phyloP scores from a whole-genome alignment of 2,113 vertebrate species.

The Arvicanthis niloticus region DNA sequence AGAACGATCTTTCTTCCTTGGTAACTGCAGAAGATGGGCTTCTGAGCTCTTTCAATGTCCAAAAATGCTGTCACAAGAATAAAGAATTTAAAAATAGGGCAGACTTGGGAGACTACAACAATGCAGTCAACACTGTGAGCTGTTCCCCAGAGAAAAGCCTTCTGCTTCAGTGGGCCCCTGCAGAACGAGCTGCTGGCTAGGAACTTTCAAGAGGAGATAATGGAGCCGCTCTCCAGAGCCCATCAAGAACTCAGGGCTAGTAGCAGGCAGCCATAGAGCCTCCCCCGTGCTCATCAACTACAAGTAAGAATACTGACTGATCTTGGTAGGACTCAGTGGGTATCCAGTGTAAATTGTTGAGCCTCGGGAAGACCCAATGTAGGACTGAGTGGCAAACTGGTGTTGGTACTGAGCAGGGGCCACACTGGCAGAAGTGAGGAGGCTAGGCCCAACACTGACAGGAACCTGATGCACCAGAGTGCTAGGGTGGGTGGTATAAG shows the following conservation, averaged over 20 bases:
- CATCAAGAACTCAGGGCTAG: slow-evolving; percentile 61
- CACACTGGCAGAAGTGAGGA: slow-evolving; percentile 89
- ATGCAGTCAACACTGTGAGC: slow-evolving; percentile 84
- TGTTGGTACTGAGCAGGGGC: slow-evolving; percentile 93
- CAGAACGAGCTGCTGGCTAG: slow-evolving; percentile 75
- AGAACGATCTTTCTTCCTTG: slow-evolving; percentile 73
- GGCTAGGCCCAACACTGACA: slow-evolving; percentile 90
- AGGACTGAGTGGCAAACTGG: slow-evolving; percentile 91
- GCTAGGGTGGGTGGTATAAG: slow-evolving; percentile 90
- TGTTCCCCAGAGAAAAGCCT: slow-evolving; percentile 79
- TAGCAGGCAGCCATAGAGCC: not conserved
- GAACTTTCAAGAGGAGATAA: slow-evolving; percentile 43
- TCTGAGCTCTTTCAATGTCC: slow-evolving; percentile 77
- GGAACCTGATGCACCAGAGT: slow-evolving; percentile 95
- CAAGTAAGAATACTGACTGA: slow-evolving; percentile 97
- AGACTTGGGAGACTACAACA: slow-evolving; percentile 84
- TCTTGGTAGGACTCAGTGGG: slow-evolving; percentile 94
- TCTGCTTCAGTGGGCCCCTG: slow-evolving; percentile 71
- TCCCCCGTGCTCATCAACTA: slow-evolving; percentile 83
- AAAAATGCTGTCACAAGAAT: slow-evolving; percentile 81
- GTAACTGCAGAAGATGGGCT: slow-evolving; percentile 78
- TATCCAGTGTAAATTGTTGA: slow-evolving; percentile 92
- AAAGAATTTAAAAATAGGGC: slow-evolving; percentile 83
- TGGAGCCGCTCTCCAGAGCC: slow-evolving; percentile 33
- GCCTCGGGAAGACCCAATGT: slow-evolving; percentile 90